These are phyloP conservation scores for Tethya wilhelma DNA, from an alignment of 37 sponge, comb jelly and placozoan genomes.

Conservation along the genomic window DNA sequence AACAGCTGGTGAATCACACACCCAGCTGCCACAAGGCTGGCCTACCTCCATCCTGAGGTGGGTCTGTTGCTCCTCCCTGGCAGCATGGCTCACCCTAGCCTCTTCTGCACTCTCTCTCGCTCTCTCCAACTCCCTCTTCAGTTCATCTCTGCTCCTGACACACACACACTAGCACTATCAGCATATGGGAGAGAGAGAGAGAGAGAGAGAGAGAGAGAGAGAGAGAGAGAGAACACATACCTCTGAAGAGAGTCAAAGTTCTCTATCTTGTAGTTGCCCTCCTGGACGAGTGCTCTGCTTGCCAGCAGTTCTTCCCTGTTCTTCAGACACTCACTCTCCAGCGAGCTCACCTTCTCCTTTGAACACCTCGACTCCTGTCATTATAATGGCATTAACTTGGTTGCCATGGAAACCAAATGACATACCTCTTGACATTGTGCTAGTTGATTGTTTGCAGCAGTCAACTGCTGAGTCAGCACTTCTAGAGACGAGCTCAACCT, in stretches of 20 bases:
- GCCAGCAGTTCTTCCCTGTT: slow-evolving; percentile 23
- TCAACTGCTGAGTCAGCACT: slow-evolving; percentile 15
- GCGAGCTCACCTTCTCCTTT: background rate
- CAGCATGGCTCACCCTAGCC: background rate
- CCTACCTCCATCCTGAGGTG: background rate
- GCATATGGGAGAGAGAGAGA: background rate
- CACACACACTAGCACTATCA: background rate
- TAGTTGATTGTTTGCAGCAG: background rate
- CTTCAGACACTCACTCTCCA: slow-evolving; percentile 32
- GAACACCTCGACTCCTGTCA: background rate
- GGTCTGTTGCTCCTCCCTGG: background rate
- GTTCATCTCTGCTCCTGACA: background rate
- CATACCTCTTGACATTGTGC: slow-evolving; percentile 1
- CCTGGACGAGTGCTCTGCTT: slow-evolving; percentile 31
- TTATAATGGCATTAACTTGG: background rate
- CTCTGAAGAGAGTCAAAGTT: slow-evolving; percentile 61
- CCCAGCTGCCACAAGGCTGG: background rate
- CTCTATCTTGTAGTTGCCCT: slow-evolving; percentile 61
- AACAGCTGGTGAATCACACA: no score
- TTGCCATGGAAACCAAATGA: background rate
- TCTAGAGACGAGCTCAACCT: no score
- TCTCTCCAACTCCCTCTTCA: background rate
- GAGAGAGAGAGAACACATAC: background rate
- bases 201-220: no score
- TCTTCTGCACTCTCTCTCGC: background rate